phyloP scores from a whole-genome alignment of 2,113 vertebrate species.

The Haliaeetus leucogaster region DNA sequence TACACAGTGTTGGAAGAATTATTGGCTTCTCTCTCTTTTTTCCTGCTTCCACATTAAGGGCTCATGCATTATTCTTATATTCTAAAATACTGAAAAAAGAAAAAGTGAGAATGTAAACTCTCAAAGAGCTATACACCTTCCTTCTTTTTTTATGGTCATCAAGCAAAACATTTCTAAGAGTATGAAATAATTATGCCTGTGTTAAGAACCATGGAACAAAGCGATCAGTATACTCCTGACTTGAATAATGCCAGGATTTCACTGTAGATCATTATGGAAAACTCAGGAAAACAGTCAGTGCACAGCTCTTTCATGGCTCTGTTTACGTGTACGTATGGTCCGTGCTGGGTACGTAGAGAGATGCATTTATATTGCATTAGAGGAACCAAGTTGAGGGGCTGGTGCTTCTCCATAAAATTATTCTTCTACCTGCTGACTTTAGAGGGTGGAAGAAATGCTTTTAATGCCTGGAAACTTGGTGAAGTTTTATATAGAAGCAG shows the following conservation, averaged over 20 bases:
- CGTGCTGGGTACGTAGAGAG: background rate
- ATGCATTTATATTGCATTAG: background rate
- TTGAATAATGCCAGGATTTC: constrained; percentile 34
- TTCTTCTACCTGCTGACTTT: background rate
- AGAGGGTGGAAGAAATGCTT: background rate
- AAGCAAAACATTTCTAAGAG: background rate
- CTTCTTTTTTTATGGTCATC: background rate
- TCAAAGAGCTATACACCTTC: background rate
- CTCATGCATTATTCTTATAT: background rate
- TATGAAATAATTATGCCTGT: background rate
- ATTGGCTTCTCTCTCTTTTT: background rate
- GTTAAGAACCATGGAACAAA: constrained; percentile 13
- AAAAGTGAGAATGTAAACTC: background rate
- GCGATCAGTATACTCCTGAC: background rate
- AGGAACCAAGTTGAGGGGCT: background rate
- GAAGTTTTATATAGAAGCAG: background rate
- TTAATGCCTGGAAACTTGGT: background rate
- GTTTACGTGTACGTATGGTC: background rate
- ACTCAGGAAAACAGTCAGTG: background rate
- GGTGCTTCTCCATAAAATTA: background rate
- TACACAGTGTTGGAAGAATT: background rate
- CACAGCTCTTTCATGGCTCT: background rate
- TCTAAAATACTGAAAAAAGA: background rate
- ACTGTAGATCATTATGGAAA: constrained; percentile 9
- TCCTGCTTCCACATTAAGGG: background rate